Evolutionary conservation across 2,888 invertebrate species (phyloP).

Genomic region (Miltochrista miniata): DNA sequence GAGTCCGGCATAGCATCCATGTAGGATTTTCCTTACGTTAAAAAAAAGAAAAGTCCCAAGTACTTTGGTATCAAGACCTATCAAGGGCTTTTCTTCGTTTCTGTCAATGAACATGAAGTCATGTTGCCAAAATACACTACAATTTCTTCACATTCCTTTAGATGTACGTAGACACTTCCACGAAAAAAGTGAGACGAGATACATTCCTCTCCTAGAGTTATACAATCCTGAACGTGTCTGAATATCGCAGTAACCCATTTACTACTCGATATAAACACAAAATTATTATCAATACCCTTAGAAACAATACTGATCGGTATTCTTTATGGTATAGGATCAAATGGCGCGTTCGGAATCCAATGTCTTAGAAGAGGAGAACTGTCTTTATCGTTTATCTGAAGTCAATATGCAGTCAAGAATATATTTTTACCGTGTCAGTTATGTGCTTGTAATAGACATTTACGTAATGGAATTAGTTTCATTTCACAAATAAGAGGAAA

Average conservation of each 20-base stretch:
- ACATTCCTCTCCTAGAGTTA: too few relatives aligned
- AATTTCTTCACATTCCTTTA: too few relatives aligned
- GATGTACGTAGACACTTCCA: too few relatives aligned
- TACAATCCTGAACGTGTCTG: neutral
- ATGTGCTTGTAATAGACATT: neutral
- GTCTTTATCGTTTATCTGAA: conserved; percentile 5
- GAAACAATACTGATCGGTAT: conserved; percentile 58
- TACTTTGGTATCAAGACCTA: too few relatives aligned
- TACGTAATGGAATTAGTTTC: neutral
- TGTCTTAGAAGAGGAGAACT: conserved; percentile 48
- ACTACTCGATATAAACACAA: conserved; percentile 60
- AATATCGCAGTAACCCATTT: conserved; percentile 50
- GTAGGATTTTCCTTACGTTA: too few relatives aligned
- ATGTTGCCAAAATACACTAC: too few relatives aligned
- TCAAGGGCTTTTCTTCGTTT: too few relatives aligned
- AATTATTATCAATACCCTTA: conserved; percentile 67
- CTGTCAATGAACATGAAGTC: too few relatives aligned
- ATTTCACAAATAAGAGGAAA: too few relatives aligned
- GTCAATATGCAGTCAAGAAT: neutral
- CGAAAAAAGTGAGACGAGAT: too few relatives aligned
- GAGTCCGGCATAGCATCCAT: too few relatives aligned
- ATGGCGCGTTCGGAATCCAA: conserved; percentile 53
- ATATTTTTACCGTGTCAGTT: neutral
- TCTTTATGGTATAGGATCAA: conserved; percentile 56
- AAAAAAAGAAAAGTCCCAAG: too few relatives aligned